Conservation (phyloP, 2,888 invertebrate species). For the Temnothorax ravouxi region DNA sequence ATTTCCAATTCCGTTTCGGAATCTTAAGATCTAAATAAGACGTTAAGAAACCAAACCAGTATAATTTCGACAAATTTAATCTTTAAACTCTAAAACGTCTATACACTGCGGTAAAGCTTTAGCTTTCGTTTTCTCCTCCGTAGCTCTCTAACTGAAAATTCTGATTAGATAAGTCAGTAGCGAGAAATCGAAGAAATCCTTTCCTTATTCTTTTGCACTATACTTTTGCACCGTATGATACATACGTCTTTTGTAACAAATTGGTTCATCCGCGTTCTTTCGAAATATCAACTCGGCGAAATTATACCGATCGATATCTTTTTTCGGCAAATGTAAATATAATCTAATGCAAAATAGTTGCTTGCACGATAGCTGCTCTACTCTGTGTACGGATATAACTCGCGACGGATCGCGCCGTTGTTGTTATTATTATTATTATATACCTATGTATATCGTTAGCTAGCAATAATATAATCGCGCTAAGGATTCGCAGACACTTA, state of each 20-base stretch:
- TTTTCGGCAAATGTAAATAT: background rate
- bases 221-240: too few relatives aligned
- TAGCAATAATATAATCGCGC: slow-evolving; percentile 55
- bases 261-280: background rate
- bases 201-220: background rate
- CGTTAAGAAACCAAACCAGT: background rate
- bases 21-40: too few relatives aligned
- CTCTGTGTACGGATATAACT: slow-evolving; percentile 40
- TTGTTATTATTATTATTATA: background rate
- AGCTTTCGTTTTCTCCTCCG: background rate
- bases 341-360: too few relatives aligned
- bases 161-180: background rate
- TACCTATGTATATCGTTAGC: slow-evolving; percentile 35
- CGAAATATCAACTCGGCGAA: background rate
- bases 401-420: slow-evolving; percentile 24
- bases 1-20: background rate
- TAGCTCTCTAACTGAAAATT: background rate
- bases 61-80: background rate
- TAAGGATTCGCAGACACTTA: slow-evolving; percentile 17
- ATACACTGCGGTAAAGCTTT: background rate
- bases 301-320: background rate
- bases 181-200: background rate
- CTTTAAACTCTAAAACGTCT: background rate
- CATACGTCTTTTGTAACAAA: background rate
- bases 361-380: background rate